phyloP scores from a whole-genome alignment of 2,113 vertebrate genomes.

The Camelus dromedarius region DNA sequence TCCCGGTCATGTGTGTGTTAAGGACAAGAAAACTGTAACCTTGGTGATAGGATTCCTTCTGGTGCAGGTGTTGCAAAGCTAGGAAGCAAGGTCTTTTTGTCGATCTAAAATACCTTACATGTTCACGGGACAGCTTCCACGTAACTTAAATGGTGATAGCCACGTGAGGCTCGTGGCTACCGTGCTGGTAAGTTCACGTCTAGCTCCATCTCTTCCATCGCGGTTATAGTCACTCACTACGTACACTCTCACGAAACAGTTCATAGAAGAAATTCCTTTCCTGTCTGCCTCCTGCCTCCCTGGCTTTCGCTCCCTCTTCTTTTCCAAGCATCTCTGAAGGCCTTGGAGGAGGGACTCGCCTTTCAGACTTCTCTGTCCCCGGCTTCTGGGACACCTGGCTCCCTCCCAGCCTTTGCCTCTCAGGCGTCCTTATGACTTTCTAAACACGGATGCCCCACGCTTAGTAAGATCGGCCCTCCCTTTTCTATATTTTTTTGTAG shows the following conservation, averaged over 20 bases:
- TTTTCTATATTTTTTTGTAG: neutral
- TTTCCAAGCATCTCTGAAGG: neutral
- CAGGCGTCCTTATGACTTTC: neutral
- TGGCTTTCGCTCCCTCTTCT: neutral
- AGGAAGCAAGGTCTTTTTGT: neutral
- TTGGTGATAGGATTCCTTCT: neutral
- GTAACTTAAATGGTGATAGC: neutral
- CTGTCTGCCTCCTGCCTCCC: neutral
- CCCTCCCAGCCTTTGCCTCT: neutral
- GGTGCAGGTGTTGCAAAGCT: neutral
- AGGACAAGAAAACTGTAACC: neutral
- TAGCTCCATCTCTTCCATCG: fast-evolving
- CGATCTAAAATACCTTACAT: fast-evolving
- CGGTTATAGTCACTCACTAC: fast-evolving
- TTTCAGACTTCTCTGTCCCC: neutral
- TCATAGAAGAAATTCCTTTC: neutral
- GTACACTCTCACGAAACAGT: fast-evolving
- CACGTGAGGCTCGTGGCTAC: fast-evolving
- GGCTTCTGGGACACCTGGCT: neutral
- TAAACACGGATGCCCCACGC: neutral
- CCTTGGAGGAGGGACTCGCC: neutral
- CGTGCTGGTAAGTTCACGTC: fast-evolving
- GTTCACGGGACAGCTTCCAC: fast-evolving
- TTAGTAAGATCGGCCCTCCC: neutral
- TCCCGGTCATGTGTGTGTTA: fast-evolving